A percentile compares a stretch with the other conserved stretches of the same genome.
These are phyloP conservation scores for Phainopepla nitens DNA, from an alignment of 2,113 vertebrate genomes.

Conservation along the genomic window DNA sequence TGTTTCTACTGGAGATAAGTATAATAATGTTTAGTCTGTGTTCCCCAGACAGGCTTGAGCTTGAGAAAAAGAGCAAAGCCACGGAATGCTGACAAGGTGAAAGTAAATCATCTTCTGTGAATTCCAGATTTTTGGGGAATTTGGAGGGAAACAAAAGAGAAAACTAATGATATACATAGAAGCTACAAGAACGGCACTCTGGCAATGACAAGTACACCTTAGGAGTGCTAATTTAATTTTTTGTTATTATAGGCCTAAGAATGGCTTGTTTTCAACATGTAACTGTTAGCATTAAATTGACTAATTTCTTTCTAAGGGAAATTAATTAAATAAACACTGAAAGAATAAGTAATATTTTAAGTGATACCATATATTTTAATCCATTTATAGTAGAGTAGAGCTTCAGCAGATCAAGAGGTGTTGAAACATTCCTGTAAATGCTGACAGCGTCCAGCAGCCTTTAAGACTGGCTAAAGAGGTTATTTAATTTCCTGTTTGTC, in stretches of 20 bases:
- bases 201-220: neutral
- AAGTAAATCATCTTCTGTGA: neutral
- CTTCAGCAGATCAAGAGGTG: neutral
- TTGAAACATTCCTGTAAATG: neutral
- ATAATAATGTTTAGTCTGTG: conserved; percentile 9
- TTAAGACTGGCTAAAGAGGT: neutral
- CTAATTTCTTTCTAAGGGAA: neutral
- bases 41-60: neutral
- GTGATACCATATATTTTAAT: neutral
- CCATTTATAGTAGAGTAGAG: neutral
- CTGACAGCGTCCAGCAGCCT: neutral
- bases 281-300: neutral
- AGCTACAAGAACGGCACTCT: neutral
- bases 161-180: neutral
- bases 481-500: neutral
- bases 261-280: neutral
- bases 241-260: neutral
- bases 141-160: neutral
- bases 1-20: neutral
- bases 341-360: neutral
- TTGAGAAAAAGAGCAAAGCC: neutral
- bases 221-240: neutral
- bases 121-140: neutral
- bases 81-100: neutral
- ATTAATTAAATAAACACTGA: neutral